Evolutionary conservation across 2,113 vertebrate genomes (phyloP).

Genomic region (Triplophysa dalaica): DNA sequence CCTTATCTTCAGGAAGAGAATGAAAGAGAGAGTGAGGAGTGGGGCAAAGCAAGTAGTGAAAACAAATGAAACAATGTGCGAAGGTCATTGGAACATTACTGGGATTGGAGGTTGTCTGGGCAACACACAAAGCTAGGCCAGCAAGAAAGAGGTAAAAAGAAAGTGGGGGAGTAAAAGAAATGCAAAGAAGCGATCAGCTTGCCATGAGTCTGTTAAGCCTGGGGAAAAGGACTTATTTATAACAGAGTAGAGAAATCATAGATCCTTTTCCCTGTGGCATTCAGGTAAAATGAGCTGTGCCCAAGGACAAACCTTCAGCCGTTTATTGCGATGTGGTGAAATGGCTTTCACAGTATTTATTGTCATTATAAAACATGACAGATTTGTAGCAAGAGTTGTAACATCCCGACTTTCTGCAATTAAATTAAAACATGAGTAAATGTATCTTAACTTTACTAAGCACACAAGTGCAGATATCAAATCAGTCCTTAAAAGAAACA

Average conservation of each 20-base stretch:
- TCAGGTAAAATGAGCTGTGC: slow-evolving; percentile 7
- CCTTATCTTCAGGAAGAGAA: slow-evolving; percentile 54
- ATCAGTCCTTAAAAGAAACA: slow-evolving; percentile 12
- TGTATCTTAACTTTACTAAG: slow-evolving; percentile 27
- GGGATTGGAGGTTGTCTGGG: slow-evolving; percentile 70
- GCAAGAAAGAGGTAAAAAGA: slow-evolving; percentile 27
- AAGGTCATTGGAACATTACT: slow-evolving; percentile 69
- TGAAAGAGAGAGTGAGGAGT: slow-evolving; percentile 16
- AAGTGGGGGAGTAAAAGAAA: background rate
- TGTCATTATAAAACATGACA: slow-evolving; percentile 10
- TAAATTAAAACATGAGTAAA: background rate
- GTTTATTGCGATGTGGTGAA: slow-evolving; percentile 22
- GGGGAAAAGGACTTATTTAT: background rate
- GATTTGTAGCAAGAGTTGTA: slow-evolving; percentile 2
- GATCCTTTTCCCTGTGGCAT: slow-evolving; percentile 13
- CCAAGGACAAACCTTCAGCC: background rate
- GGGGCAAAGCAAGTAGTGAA: slow-evolving; percentile 43
- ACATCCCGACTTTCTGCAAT: background rate
- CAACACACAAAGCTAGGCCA: slow-evolving; percentile 70
- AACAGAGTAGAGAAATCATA: slow-evolving; percentile 1
- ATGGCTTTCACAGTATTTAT: slow-evolving; percentile 10
- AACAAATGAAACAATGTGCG: slow-evolving; percentile 63
- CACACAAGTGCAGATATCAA: slow-evolving; percentile 18
- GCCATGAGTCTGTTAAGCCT: slow-evolving; percentile 12
- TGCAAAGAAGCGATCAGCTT: slow-evolving; percentile 4